These are phyloP conservation scores for fruit fly (Drosophila melanogaster) DNA, from an alignment of 1,140 invertebrate genomes.

Conservation along the genomic window DNA sequence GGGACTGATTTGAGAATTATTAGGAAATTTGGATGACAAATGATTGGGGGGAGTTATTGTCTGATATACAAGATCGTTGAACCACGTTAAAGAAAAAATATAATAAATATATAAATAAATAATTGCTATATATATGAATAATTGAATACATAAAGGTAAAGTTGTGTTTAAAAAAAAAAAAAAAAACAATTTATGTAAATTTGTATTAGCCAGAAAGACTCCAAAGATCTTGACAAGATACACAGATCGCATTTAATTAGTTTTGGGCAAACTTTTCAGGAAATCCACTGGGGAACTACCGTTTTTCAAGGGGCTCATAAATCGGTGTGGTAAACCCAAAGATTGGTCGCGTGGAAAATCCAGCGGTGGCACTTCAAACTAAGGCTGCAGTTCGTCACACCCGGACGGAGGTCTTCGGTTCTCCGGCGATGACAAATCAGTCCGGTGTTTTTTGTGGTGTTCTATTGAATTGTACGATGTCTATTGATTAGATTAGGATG, in stretches of 20 bases:
- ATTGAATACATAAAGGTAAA: no score
- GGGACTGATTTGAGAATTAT: not conserved
- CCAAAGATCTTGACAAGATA: not conserved
- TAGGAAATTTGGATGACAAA: not conserved
- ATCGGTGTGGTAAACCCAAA: constrained; percentile 38
- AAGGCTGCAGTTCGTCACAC: constrained; percentile 14
- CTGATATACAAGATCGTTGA: not conserved
- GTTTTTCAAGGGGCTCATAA: constrained; percentile 11
- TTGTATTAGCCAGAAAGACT: not conserved
- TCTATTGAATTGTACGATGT: not conserved
- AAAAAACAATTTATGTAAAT: no score
- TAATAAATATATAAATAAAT: no score
- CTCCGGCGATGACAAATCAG: constrained; percentile 18
- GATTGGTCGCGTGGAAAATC: constrained; percentile 25
- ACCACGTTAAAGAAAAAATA: no score
- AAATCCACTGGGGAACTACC: constrained; percentile 5
- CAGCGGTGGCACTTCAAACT: constrained; percentile 3
- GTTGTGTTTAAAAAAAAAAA: no score
- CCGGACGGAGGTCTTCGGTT: not conserved
- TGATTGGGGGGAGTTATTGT: not conserved
- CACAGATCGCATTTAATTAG: not conserved
- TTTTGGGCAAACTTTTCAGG: not conserved
- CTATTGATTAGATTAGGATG: constrained; percentile 57
- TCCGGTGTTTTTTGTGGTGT: constrained; percentile 1
- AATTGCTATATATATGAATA: no score